Conservation (phyloP, 2,113 vertebrate genomes). For the Nerophis lumbriciformis region DNA sequence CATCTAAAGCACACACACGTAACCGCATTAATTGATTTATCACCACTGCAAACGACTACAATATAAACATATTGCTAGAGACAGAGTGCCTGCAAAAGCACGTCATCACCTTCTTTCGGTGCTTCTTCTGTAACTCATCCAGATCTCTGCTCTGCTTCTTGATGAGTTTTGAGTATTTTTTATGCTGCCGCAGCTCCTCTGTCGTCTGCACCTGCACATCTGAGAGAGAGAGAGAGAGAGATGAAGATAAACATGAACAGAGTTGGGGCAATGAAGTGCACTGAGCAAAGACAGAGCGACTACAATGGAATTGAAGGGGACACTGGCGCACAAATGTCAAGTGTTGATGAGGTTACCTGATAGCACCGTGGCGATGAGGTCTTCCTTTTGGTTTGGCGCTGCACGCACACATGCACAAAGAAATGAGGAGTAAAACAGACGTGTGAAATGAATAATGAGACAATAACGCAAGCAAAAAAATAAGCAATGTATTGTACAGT, state of each 20-base stretch:
- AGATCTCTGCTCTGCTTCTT: constrained; percentile 81
- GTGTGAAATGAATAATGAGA: constrained; percentile 35
- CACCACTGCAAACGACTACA: too few species aligned
- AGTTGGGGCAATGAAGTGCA: not conserved
- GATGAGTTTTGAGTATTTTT: constrained; percentile 71
- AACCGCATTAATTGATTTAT: not conserved
- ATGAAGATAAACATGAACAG: not conserved
- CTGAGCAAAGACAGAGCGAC: not conserved
- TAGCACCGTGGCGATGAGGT: constrained; percentile 77
- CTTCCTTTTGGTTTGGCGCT: constrained; percentile 73
- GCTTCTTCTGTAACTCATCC: constrained; percentile 79
- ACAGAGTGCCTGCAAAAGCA: not conserved
- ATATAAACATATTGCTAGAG: not conserved
- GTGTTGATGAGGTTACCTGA: constrained; percentile 70
- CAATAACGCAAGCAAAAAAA: not conserved
- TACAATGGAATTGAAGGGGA: not conserved
- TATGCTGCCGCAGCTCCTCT: constrained; percentile 77
- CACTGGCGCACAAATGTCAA: not conserved
- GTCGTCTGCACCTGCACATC: constrained; percentile 65
- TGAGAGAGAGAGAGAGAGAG: constrained; percentile 39
- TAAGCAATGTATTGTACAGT: not conserved
- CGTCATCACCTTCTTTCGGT: constrained; percentile 71
- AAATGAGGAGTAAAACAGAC: constrained; percentile 23
- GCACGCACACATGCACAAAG: constrained; percentile 16
- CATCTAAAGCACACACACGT: constrained; percentile 46